Evolutionary conservation across 2,113 vertebrate species (phyloP).

Genomic region (Loxodonta africana): DNA sequence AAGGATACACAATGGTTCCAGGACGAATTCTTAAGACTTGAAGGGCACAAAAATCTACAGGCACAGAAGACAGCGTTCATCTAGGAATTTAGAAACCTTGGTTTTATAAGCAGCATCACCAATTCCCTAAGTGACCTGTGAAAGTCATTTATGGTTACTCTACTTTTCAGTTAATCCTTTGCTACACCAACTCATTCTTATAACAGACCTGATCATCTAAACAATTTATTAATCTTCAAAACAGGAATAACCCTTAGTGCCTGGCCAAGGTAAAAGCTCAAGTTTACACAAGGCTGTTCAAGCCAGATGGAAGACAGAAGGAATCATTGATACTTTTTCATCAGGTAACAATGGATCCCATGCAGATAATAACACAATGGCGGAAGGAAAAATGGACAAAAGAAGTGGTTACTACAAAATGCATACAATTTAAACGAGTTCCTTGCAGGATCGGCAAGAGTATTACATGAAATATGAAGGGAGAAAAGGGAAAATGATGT

Average conservation of each 20-base stretch:
- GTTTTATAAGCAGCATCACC: not conserved
- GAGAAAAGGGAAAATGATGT: not conserved
- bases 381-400: slow-evolving; percentile 5
- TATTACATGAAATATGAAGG: not conserved
- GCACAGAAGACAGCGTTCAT: not conserved
- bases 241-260: not conserved
- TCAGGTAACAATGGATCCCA: not conserved
- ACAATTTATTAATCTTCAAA: slow-evolving; percentile 24
- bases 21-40: slow-evolving; percentile 19
- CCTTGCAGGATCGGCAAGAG: not conserved
- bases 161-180: not conserved
- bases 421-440: slow-evolving; percentile 17
- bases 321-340: not conserved
- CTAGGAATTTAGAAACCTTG: slow-evolving; percentile 6
- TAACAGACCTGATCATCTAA: not conserved
- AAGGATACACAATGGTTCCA: not conserved
- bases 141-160: not conserved
- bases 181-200: not conserved
- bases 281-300: not conserved
- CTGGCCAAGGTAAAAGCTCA: not conserved
- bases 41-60: not conserved
- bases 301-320: not conserved
- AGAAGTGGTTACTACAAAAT: not conserved
- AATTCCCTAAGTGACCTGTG: not conserved
- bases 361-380: not conserved